Evolutionary conservation across 2,888 invertebrate genomes (phyloP), one percentile per base, ranked within the genome.

Genomic region (Notodromas monacha): DNA sequence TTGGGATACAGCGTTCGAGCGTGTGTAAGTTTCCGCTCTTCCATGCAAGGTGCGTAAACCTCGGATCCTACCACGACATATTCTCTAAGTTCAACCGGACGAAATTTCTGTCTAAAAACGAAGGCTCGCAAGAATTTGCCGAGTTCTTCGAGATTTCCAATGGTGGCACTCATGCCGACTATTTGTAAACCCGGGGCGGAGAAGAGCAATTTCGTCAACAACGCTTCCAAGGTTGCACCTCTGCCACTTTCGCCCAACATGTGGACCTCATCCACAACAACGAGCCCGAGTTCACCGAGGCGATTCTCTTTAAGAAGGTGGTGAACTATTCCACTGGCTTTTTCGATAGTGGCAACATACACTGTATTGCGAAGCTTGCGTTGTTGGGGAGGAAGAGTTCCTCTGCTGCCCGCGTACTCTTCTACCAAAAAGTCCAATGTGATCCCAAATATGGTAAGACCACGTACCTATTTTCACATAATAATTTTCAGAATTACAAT

Each of bases 161-260:
- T 69, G 0, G 92, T 92, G 1, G 92, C 92, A 49, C 81, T 84
- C 84, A 92, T 89, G 13, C 81, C 86, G 12, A 92, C 61, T 34
- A 92, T 66, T 46, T 84, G 84, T 34, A 74, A n/a, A 21, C 21
- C 21, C n/a, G 6, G 6, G 21, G 8, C 21, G 6, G 10, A 6
- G 12, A n/a, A 13, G 27, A 8, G 27, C 10, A 27, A 52, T 48
- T 79, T 89, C 1, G 77, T 61, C 11, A 92, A 50, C 33, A 73
- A 54, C 26, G 63, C 64, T 52, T 92, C 92, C 28, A 92, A 51
- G 2, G 63, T 64, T 2, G 72, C 67, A 2, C 89, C 89, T 38
- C 89, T 55, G 2, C 68, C 65, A 10, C 58, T 56, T 45, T 89
- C 89, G 0, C 84, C 84, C 35, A 92, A 58, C 45, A 92, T 61